Percentiles rank a stretch among this genome's conserved stretches.
Conservation (phyloP, 2,888 invertebrate genomes). For the Vannuccia rotundouncinata region DNA sequence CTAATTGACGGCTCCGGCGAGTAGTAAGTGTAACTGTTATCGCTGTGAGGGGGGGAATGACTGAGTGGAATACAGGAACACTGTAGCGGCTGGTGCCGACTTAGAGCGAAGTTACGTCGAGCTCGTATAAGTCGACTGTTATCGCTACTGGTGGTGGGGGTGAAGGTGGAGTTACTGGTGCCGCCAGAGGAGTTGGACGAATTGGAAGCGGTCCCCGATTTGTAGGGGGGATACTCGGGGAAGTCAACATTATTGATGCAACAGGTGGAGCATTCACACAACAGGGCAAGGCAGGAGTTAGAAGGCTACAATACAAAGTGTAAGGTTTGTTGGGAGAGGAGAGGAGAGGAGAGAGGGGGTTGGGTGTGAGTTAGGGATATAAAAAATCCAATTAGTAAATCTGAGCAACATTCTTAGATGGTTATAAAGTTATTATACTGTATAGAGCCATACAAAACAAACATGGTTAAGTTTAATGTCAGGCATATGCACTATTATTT, state of each 20-base stretch:
- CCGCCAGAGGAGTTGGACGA: background rate
- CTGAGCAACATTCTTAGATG: too few relatives aligned
- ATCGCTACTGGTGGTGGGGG: background rate
- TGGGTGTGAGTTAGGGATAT: background rate
- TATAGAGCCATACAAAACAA: too few relatives aligned
- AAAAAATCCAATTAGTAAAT: too few relatives aligned
- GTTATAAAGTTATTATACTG: too few relatives aligned
- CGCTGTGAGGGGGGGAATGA: background rate
- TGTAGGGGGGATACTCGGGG: background rate
- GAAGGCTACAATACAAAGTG: background rate
- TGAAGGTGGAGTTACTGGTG: background rate
- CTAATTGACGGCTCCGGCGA: background rate
- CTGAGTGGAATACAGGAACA: background rate
- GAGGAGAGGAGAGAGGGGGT: background rate
- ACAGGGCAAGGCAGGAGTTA: constrained; percentile 16
- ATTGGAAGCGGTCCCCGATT: background rate
- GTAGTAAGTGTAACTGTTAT: background rate
- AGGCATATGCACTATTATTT: too few relatives aligned
- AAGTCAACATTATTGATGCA: background rate
- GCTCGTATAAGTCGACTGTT: background rate
- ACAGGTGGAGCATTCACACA: background rate
- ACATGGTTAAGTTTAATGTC: too few relatives aligned
- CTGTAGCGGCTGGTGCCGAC: background rate
- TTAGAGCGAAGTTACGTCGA: background rate
- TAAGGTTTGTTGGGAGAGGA: background rate